Evolutionary conservation across 2,113 vertebrate species (phyloP).

Genomic region (Pelmatolapia mariae): DNA sequence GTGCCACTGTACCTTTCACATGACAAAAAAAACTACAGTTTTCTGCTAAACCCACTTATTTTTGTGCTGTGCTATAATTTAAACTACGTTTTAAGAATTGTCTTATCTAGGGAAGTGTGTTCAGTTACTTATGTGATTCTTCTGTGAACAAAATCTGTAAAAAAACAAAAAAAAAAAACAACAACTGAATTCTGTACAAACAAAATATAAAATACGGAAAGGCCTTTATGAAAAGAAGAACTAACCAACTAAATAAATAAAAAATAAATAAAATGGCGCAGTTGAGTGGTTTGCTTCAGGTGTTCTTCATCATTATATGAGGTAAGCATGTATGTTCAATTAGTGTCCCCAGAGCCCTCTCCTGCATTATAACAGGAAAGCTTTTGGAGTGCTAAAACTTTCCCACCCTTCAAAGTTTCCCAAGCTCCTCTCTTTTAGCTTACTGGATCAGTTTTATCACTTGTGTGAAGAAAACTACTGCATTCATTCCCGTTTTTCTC

Average conservation of each 20-base stretch:
- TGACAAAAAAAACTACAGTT: background rate
- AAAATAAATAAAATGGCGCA: background rate
- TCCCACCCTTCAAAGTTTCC: background rate
- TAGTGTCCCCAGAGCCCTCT: background rate
- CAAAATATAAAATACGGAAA: conserved; percentile 52
- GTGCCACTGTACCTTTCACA: conserved; percentile 62
- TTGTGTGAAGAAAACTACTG: background rate
- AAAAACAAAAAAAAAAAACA: too few species aligned
- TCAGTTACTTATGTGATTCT: conserved; percentile 54
- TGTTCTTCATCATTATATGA: background rate
- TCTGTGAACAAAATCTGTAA: conserved; percentile 68
- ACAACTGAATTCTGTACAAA: conserved; percentile 65
- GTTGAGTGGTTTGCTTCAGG: background rate
- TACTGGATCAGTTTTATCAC: background rate
- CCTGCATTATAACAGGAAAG: background rate
- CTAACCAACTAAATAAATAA: background rate
- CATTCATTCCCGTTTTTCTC: background rate
- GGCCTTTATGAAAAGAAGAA: background rate
- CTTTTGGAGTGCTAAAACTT: background rate
- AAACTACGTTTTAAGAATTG: conserved; percentile 53
- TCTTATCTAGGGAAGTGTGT: conserved; percentile 48
- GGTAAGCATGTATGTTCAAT: background rate
- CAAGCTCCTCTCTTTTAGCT: background rate
- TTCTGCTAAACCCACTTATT: conserved; percentile 61
- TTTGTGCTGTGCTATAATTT: conserved; percentile 73